phyloP scores from a whole-genome alignment of 2,113 vertebrate species.

The Laticauda colubrina region DNA sequence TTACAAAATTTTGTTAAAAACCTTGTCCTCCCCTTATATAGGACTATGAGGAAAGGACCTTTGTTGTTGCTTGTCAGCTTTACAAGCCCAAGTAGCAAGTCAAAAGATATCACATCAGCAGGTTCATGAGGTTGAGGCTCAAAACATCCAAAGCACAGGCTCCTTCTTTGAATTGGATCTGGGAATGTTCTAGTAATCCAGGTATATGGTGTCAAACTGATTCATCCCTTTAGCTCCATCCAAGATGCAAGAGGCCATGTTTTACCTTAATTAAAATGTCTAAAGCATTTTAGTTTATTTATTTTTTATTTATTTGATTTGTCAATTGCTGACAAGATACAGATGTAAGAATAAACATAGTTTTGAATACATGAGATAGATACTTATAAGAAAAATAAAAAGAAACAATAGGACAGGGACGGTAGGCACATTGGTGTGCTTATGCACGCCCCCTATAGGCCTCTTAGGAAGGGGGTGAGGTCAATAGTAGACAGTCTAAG shows the following conservation, averaged over 20 bases:
- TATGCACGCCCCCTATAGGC: too few species aligned
- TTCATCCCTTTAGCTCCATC: not conserved
- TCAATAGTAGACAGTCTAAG: too few species aligned
- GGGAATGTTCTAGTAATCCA: not conserved
- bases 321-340: too few species aligned
- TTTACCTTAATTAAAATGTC: not conserved
- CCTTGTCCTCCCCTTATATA: not conserved
- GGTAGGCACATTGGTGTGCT: too few species aligned
- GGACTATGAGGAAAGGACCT: not conserved
- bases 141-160: not conserved
- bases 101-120: not conserved
- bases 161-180: not conserved
- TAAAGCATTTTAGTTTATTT: not conserved
- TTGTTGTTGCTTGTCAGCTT: not conserved
- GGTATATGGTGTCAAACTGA: not conserved
- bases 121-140: not conserved
- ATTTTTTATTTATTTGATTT: too few species aligned
- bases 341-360: too few species aligned
- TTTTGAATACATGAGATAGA: too few species aligned
- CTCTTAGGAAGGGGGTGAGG: too few species aligned
- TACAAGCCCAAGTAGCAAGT: not conserved
- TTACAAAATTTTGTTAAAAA: not conserved
- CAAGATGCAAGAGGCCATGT: not conserved
- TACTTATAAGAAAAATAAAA: too few species aligned
- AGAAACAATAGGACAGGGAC: too few species aligned